Base-by-base conservation (phyloP, 1,140 invertebrate species). In the Thaumetopoea pityocampa region DNA sequence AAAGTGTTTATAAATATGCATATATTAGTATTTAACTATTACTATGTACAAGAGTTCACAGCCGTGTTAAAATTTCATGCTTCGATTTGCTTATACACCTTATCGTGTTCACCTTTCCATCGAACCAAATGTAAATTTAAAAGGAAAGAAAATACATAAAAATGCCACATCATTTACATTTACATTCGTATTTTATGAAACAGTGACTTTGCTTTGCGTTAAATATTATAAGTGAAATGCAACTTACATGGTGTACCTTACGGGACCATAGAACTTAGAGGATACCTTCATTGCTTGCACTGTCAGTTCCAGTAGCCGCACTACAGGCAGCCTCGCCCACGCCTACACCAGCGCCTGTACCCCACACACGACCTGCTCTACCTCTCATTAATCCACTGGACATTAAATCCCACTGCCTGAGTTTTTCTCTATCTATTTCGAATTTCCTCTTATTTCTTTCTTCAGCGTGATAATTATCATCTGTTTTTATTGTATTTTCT, bases 321-420 rank as follows among this genome's bases (percentile, higher is more conserved):
- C 59, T 65, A 67, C 71, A 76, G 62, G 64, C 67, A 66, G 61
- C 61, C 66, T 78, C 76, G 51, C 64, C 74, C 45, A 56, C 55
- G 57, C 76, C 78, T 73, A 71, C 70, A 72, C 67, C 78, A 52
- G 49, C 70, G 56, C 85, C 83, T 59, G 69, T 52, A 65, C 84
- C 74, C 58, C 76, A 67, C 68, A 85, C 77, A 68, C 68, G 66
- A 67, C 76, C 82, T 60, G 52, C 42, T 41, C 66, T 72, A 36
- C 76, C 80, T 66, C 88, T 89, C 86, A 87, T 85, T 34, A 88
- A 67, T 51, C 86, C 93, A 86, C 93, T 94, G 24, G 93, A 95
- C 89, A 94, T 88, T 45, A 94, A 88, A 82, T 95, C 93, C 93
- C 93, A 95, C 65, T 95, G 93, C 17, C 93, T 87, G 51, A 95